Conservation (phyloP, 2,113 vertebrate species). For the Carassius gibelio region DNA sequence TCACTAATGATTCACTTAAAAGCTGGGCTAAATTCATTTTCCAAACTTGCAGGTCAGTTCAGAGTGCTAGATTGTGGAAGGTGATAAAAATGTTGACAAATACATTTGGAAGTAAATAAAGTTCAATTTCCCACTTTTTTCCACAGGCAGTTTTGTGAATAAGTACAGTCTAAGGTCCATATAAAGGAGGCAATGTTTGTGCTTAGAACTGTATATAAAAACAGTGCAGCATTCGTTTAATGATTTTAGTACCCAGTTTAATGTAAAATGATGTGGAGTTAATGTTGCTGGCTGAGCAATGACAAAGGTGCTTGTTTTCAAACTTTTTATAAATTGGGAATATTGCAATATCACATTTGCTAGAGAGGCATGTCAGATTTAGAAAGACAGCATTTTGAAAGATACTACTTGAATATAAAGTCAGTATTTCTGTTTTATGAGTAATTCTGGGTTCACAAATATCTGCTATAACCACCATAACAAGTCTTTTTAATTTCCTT, state of each 20-base stretch:
- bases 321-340: too few species aligned
- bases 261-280: not conserved
- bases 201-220: not conserved
- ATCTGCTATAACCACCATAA: not conserved
- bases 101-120: not conserved
- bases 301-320: too few species aligned
- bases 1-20: not conserved
- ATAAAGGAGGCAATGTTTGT: not conserved
- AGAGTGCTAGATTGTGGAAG: not conserved
- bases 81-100: not conserved
- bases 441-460: not conserved
- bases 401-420: not conserved
- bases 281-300: not conserved
- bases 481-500: conserved; percentile 27
- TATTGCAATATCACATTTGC: not conserved
- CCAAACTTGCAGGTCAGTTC: not conserved
- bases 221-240: not conserved
- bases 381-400: not conserved
- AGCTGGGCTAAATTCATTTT: not conserved
- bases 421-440: not conserved
- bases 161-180: not conserved
- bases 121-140: not conserved
- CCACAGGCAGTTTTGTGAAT: not conserved
- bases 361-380: not conserved
- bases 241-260: not conserved